phyloP scores from a whole-genome alignment of 2,113 vertebrate species.

The Micromys minutus region DNA sequence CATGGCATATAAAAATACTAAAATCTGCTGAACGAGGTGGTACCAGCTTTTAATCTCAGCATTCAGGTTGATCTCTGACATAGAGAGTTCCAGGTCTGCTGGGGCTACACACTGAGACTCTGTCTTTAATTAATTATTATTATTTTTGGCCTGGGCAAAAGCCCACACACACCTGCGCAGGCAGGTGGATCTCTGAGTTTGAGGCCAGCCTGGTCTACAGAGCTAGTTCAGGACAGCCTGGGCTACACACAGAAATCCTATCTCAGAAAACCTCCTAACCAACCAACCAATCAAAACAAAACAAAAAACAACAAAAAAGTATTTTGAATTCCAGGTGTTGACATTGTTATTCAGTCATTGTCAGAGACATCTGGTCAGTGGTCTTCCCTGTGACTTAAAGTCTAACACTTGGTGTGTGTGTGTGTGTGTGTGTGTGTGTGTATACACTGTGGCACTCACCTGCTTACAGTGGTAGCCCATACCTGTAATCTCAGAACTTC shows the following conservation, averaged over 20 bases:
- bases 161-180: not conserved
- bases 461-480: not conserved
- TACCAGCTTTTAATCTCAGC: not conserved
- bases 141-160: not conserved
- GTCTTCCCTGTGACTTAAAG: not conserved
- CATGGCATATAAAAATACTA: not conserved
- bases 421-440: no score
- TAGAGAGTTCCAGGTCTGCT: not conserved
- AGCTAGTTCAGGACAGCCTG: not conserved
- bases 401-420: slow-evolving; percentile 1
- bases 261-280: not conserved
- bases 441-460: not conserved
- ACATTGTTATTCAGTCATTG: no score
- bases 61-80: not conserved
- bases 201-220: not conserved
- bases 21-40: not conserved
- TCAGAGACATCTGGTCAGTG: not conserved
- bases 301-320: not conserved
- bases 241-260: not conserved
- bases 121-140: not conserved
- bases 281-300: not conserved
- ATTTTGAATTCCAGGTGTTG: slow-evolving; percentile 18
- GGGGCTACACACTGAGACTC: not conserved
- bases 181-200: not conserved
- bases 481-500: not conserved